phyloP scores from a whole-genome alignment of 2,888 invertebrate species.

The Spisula solida region DNA sequence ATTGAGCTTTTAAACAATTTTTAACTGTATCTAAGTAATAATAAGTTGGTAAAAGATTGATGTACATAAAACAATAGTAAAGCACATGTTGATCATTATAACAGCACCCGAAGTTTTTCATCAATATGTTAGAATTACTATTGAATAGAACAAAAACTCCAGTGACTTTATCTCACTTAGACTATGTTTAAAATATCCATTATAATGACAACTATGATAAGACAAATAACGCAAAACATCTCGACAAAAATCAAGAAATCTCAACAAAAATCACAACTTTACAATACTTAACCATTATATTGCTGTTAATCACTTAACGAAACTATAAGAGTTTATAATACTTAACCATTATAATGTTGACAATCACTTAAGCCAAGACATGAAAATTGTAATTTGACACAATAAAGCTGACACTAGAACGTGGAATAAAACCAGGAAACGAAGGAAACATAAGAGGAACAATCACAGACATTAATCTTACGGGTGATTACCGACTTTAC shows the following conservation, averaged over 20 bases:
- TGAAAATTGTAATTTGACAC: not conserved
- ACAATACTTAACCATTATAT: too few relatives aligned
- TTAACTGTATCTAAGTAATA: too few relatives aligned
- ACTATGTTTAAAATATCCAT: not conserved
- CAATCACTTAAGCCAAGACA: constrained; percentile 4
- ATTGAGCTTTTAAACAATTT: too few relatives aligned
- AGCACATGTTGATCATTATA: too few relatives aligned
- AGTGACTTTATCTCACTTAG: not conserved
- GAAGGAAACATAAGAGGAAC: not conserved
- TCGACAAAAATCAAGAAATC: too few relatives aligned
- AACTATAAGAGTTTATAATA: not conserved
- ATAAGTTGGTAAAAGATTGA: too few relatives aligned
- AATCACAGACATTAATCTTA: not conserved
- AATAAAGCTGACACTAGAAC: not conserved
- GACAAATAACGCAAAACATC: not conserved
- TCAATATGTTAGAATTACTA: not conserved
- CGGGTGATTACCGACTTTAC: not conserved
- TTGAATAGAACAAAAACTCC: not conserved
- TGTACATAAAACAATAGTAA: too few relatives aligned
- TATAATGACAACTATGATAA: not conserved
- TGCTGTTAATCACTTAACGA: not conserved
- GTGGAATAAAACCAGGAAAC: not conserved
- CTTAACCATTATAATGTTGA: not conserved
- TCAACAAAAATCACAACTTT: too few relatives aligned
- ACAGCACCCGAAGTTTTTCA: too few relatives aligned